phyloP scores from a whole-genome alignment of 2,797 vertebrate genomes.

The Sebastes melanostomus region DNA sequence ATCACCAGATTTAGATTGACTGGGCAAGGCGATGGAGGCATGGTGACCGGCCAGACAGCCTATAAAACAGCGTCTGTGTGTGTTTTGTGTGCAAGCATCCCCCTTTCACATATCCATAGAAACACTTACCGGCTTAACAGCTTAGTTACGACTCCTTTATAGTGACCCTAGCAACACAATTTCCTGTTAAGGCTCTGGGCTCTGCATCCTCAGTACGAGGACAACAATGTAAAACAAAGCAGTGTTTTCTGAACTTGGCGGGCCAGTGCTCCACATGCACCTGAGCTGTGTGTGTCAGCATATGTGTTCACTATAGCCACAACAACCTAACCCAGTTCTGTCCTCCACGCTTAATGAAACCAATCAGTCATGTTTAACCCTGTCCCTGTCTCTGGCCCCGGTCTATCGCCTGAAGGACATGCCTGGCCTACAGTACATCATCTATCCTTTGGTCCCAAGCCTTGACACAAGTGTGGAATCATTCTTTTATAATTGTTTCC shows the following conservation, averaged over 20 bases:
- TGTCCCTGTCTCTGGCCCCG: background rate
- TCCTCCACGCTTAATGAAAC: conserved; percentile 41
- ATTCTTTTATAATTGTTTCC: conserved; percentile 5
- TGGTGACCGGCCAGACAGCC: conserved; percentile 2
- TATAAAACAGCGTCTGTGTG: conserved; percentile 24
- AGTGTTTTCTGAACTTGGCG: background rate
- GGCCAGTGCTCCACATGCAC: background rate
- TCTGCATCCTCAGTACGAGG: background rate
- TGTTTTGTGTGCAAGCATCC: conserved; percentile 22
- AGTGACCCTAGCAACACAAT: conserved; percentile 47
- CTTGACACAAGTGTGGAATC: background rate
- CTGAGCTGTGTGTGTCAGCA: conserved; percentile 1
- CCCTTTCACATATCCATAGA: conserved; percentile 28
- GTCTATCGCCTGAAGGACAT: conserved; percentile 14
- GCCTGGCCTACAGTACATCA: conserved; percentile 20
- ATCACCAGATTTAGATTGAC: conserved; percentile 13
- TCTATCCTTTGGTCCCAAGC: background rate
- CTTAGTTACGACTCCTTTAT: conserved; percentile 52
- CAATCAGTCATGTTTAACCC: conserved; percentile 38
- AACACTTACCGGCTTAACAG: conserved; percentile 45
- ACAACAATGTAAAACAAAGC: conserved; percentile 5
- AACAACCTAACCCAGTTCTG: conserved; percentile 33
- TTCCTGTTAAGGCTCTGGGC: conserved; percentile 42
- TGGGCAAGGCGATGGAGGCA: background rate
- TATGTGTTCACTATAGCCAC: conserved; percentile 8